Evolutionary conservation across 2,888 invertebrate genomes (phyloP).

Genomic region (Brachylomia viminalis): DNA sequence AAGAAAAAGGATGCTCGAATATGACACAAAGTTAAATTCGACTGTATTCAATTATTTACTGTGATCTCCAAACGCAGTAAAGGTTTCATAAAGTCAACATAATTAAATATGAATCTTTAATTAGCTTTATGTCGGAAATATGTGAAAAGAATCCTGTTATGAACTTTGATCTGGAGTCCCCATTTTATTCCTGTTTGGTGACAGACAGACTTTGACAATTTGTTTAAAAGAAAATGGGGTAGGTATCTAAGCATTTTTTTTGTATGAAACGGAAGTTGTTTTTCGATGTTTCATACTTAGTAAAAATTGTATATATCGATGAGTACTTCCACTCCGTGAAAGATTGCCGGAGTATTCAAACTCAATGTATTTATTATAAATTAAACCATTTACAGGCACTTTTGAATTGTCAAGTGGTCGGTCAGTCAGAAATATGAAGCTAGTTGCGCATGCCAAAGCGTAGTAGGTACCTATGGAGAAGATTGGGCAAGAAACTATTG

Average conservation of each 20-base stretch:
- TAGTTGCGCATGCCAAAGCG: too few relatives aligned
- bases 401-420: too few relatives aligned
- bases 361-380: too few relatives aligned
- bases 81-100: conserved; percentile 5
- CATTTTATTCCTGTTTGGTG: not conserved
- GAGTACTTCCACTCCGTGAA: not conserved
- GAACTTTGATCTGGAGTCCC: not conserved
- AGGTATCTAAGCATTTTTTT: not conserved
- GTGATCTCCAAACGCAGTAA: conserved; percentile 2
- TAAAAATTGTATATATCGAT: not conserved
- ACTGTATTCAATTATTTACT: conserved; percentile 14
- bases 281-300: not conserved
- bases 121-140: not conserved
- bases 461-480: too few relatives aligned
- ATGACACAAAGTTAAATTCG: conserved; percentile 10
- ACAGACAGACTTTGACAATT: not conserved
- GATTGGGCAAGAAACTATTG: too few relatives aligned
- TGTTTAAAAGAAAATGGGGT: too few relatives aligned
- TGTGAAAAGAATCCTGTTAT: not conserved
- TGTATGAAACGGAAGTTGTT: not conserved
- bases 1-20: conserved; percentile 7
- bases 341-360: not conserved
- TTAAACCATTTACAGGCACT: too few relatives aligned
- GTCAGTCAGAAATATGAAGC: too few relatives aligned
- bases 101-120: conserved; percentile 33